Percentiles rank a stretch among this genome's conserved stretches.
These are phyloP conservation scores for Melipona bicolor DNA, from an alignment of 2,888 invertebrate genomes.

Conservation along the genomic window DNA sequence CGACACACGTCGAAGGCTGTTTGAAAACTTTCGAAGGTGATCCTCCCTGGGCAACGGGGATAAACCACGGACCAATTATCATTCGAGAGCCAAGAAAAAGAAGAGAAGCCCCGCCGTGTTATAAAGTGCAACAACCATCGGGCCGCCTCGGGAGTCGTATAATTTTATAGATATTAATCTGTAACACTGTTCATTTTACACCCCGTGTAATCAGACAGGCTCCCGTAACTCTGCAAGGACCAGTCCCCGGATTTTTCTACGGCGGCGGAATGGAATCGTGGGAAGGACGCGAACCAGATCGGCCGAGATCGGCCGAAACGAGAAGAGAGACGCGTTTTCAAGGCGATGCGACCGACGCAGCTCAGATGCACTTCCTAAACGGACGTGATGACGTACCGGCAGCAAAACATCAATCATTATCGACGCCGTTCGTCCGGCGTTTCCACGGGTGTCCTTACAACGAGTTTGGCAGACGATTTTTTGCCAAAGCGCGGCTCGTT, in stretches of 20 bases:
- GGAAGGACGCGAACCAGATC: constrained; percentile 58
- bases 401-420: constrained; percentile 77
- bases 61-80: neutral
- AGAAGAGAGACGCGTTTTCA: constrained; percentile 38
- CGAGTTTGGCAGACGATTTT: constrained; percentile 53
- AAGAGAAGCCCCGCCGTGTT: neutral
- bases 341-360: constrained; percentile 58
- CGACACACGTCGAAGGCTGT: neutral
- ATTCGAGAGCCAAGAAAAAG: neutral
- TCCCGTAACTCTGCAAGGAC: constrained; percentile 27
- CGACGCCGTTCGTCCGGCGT: constrained; percentile 59
- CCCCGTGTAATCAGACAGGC: constrained; percentile 26
- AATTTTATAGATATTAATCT: constrained; percentile 47
- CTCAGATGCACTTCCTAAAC: constrained; percentile 52
- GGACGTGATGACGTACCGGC: constrained; percentile 65
- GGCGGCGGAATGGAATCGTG: constrained; percentile 46
- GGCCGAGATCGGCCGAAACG: constrained; percentile 21
- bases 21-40: constrained; percentile 19
- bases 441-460: constrained; percentile 57
- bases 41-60: constrained; percentile 1
- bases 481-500: constrained; percentile 42
- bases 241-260: constrained; percentile 30
- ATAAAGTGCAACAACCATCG: neutral
- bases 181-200: constrained; percentile 21
- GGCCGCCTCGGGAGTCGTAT: constrained; percentile 14